Percentiles rank a stretch among this genome's conserved stretches.
Evolutionary conservation across 1,140 invertebrate genomes (phyloP).

Genomic region (Oedothorax gibbosus): DNA sequence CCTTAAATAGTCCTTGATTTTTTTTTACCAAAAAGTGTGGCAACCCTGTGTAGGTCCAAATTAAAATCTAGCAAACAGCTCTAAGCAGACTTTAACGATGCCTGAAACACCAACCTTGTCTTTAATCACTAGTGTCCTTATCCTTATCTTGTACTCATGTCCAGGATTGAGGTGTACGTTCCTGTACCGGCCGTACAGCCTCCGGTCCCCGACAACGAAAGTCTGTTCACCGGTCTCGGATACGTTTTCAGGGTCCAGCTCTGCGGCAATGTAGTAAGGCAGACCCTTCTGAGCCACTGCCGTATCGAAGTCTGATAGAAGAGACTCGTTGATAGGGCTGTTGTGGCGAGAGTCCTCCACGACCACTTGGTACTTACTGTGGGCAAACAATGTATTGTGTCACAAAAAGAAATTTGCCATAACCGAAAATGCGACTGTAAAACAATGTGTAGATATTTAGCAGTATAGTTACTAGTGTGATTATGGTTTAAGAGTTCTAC

Average conservation of each 20-base stretch:
- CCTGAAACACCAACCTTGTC: conserved; percentile 26
- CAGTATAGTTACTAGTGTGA: too few relatives aligned
- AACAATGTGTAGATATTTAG: too few relatives aligned
- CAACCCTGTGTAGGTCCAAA: too few relatives aligned
- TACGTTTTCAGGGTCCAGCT: conserved; percentile 47
- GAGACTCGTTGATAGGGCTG: conserved; percentile 36
- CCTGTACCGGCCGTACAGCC: conserved; percentile 40
- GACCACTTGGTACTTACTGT: conserved; percentile 61
- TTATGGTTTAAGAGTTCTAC: too few relatives aligned
- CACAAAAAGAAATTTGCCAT: too few relatives aligned
- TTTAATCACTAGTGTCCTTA: conserved; percentile 47
- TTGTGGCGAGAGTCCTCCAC: conserved; percentile 47
- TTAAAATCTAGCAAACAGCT: too few relatives aligned
- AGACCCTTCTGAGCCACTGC: conserved; percentile 28
- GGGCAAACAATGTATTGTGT: too few relatives aligned
- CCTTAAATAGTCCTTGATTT: too few relatives aligned
- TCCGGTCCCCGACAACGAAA: conserved; percentile 56
- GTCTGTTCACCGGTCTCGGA: conserved; percentile 22
- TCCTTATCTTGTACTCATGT: conserved; percentile 56
- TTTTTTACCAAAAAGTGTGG: too few relatives aligned
- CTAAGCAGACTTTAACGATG: too few relatives aligned
- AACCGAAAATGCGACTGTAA: too few relatives aligned
- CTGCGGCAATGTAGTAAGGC: conserved; percentile 58
- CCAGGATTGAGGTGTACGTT: conserved; percentile 57
- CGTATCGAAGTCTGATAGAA: conserved; percentile 24